Conservation (phyloP, 2,888 invertebrate species). For the Caenorhabditis doughertyi region DNA sequence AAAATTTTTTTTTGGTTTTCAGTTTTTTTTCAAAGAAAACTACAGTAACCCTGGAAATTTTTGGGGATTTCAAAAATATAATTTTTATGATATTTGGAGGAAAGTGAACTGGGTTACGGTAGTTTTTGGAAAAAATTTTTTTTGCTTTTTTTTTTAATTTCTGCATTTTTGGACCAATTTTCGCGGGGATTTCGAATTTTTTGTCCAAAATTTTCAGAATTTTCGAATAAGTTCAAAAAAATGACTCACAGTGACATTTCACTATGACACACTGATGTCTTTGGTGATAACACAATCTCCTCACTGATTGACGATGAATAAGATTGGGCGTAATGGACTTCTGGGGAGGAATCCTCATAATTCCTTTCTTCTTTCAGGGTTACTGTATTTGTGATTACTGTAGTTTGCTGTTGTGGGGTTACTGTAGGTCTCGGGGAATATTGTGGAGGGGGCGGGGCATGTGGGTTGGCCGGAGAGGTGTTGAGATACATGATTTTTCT, state of each 20-base stretch:
- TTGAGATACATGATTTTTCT: slow-evolving; percentile 69
- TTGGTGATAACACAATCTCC: slow-evolving; percentile 57
- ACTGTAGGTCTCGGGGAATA: neutral
- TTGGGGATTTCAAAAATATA: no score
- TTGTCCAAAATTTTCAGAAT: no score
- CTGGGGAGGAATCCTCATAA: slow-evolving; percentile 34
- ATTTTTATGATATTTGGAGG: no score
- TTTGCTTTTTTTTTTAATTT: no score
- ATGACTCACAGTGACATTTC: slow-evolving; percentile 8
- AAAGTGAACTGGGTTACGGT: no score
- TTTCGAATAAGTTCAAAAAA: no score
- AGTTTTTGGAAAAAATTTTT: no score
- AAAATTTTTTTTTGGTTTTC: no score
- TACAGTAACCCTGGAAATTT: no score
- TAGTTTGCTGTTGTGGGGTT: neutral
- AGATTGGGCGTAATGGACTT: slow-evolving; percentile 63
- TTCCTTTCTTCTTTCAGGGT: slow-evolving; percentile 5
- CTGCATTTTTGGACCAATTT: no score
- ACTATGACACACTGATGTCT: slow-evolving; percentile 19
- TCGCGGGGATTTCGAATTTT: no score
- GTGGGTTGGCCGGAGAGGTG: neutral
- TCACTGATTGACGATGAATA: slow-evolving; percentile 68
- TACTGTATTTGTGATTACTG: slow-evolving; percentile 13
- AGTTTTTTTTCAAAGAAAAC: no score
- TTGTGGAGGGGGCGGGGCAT: neutral